A percentile compares a stretch with the other conserved stretches of the same genome.
Conservation (phyloP, 2,797 vertebrate species). For the Hipposideros larvatus region DNA sequence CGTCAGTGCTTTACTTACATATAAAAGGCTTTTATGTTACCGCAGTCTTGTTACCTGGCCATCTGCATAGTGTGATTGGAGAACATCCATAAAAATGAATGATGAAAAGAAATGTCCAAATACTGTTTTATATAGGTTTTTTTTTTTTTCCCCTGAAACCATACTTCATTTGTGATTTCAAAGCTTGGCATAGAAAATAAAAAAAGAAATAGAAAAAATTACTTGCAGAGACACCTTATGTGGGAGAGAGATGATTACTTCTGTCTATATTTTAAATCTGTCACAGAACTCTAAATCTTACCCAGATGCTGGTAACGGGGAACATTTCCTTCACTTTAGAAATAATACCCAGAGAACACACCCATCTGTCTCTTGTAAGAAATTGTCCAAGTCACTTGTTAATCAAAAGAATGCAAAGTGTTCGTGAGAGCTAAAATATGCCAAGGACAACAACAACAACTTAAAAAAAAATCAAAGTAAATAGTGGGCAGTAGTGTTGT, state of each 20-base stretch:
- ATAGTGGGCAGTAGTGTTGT: slow-evolving; percentile 21
- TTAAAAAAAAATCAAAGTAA: neutral
- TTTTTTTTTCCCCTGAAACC: slow-evolving; percentile 41
- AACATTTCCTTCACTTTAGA: slow-evolving; percentile 79
- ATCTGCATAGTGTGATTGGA: slow-evolving; percentile 58
- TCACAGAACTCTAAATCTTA: slow-evolving; percentile 67
- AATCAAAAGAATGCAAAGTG: slow-evolving; percentile 61
- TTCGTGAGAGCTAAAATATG: slow-evolving; percentile 55
- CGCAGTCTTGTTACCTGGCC: slow-evolving; percentile 46
- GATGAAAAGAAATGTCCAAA: slow-evolving; percentile 70
- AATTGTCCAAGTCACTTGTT: slow-evolving; percentile 70
- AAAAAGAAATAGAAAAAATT: slow-evolving; percentile 21
- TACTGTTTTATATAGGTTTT: slow-evolving; percentile 40
- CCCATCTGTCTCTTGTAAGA: slow-evolving; percentile 75
- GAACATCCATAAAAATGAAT: slow-evolving; percentile 67
- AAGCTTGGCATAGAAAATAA: slow-evolving; percentile 51
- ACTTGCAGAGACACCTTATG: slow-evolving; percentile 65
- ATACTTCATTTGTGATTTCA: slow-evolving; percentile 72
- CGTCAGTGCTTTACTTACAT: neutral
- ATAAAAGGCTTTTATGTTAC: neutral
- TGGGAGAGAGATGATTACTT: slow-evolving; percentile 62
- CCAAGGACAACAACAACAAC: neutral
- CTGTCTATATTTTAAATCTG: slow-evolving; percentile 59
- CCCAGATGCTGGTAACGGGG: slow-evolving; percentile 71
- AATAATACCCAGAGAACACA: slow-evolving; percentile 73